Evolutionary conservation across 2,113 vertebrate genomes (phyloP).

Genomic region (Centrocercus urophasianus): DNA sequence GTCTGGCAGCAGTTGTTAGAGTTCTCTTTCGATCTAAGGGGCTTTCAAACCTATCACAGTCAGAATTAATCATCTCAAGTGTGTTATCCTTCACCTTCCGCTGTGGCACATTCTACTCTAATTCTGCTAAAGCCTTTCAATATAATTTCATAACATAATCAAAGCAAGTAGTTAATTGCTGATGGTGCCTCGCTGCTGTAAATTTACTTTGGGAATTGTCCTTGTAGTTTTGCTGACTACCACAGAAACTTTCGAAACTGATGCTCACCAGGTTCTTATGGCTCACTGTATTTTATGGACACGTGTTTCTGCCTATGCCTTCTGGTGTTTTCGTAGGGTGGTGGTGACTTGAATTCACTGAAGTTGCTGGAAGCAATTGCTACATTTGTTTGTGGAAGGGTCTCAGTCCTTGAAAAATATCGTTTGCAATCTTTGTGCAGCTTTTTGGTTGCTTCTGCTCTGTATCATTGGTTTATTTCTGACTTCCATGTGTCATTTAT

Average conservation of each 20-base stretch:
- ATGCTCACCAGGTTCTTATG: not conserved
- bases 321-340: not conserved
- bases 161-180: conserved; percentile 2
- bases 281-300: not conserved
- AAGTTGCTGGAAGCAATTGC: not conserved
- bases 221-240: conserved; percentile 17
- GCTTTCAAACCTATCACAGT: not conserved
- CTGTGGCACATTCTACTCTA: conserved; percentile 11
- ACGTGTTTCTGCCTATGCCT: not conserved
- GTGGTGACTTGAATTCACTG: not conserved
- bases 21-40: not conserved
- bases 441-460: not conserved
- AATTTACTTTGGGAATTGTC: conserved; percentile 5
- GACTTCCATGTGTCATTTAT: not conserved
- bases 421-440: not conserved
- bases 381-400: not conserved
- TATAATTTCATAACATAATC: not conserved
- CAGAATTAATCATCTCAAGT: conserved; percentile 37
- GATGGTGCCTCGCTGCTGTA: not conserved
- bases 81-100: conserved; percentile 36
- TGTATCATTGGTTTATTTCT: not conserved
- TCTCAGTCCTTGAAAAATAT: not conserved
- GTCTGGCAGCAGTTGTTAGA: not conserved
- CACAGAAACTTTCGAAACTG: not conserved
- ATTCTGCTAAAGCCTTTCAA: conserved; percentile 44